These are phyloP conservation scores for Prunella himalayana DNA, from an alignment of 2,113 vertebrate genomes.

Conservation along the genomic window DNA sequence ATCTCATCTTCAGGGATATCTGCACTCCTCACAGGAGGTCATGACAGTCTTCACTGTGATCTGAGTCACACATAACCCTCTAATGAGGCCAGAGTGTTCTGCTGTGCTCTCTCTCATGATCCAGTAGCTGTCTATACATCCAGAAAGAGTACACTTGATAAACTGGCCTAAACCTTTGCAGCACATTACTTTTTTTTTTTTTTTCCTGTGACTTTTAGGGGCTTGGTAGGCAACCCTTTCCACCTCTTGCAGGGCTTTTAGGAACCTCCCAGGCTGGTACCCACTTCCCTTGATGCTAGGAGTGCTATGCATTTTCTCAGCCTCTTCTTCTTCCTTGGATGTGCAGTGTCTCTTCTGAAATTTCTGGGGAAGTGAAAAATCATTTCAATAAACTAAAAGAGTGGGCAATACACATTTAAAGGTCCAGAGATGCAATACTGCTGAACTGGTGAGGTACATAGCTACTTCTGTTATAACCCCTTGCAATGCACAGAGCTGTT, in stretches of 20 bases:
- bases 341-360: not conserved
- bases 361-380: not conserved
- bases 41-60: not conserved
- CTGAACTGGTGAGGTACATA: not conserved
- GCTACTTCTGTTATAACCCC: not conserved
- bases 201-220: not conserved
- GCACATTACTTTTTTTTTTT: not conserved
- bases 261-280: not conserved
- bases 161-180: not conserved
- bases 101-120: not conserved
- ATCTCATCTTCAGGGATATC: not conserved
- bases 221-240: not conserved
- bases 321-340: not conserved
- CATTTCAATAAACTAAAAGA: not conserved
- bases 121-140: not conserved
- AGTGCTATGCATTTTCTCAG: not conserved
- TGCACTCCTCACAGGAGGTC: not conserved
- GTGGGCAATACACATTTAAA: not conserved
- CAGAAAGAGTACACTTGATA: not conserved
- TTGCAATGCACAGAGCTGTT: not conserved
- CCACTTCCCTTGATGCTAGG: not conserved
- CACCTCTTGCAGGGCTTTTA: not conserved
- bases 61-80: not conserved
- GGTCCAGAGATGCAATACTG: accelerated
- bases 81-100: not conserved